Evolutionary conservation across 2,888 invertebrate species (phyloP), one percentile per base, ranked within the genome.

Genomic region (Didymodactylos carnosus): DNA sequence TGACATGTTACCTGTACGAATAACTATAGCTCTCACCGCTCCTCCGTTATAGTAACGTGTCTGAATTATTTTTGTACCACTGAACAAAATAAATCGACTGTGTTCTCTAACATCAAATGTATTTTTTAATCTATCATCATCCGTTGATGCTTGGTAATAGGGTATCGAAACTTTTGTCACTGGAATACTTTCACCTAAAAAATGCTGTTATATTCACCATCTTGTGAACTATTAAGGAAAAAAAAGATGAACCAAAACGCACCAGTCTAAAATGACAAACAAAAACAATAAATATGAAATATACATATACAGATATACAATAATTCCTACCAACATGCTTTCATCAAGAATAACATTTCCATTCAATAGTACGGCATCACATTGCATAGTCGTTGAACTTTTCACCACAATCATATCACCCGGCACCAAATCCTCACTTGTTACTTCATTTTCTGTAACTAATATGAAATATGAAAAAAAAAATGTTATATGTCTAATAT

Each of bases 181-280:
- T 0, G 94, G 94, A 1, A 94, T 93, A 77, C 94, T 93, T 84
- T 95, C 94, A 35, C 94, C 94, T 90, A n/a, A n/a, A n/a, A n/a
- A n/a, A n/a, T n/a, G n/a, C n/a, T n/a, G n/a, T n/a, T n/a, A n/a
- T n/a, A n/a, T n/a, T n/a, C n/a, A n/a, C n/a, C n/a, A n/a, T n/a
- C n/a, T n/a, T n/a, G n/a, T n/a, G n/a, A n/a, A n/a, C n/a, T n/a
- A n/a, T n/a, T n/a, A n/a, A n/a, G n/a, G n/a, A n/a, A n/a, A n/a
- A n/a, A n/a, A n/a, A n/a, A n/a, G n/a, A n/a, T n/a, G n/a, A n/a
- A n/a, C n/a, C n/a, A n/a, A n/a, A n/a, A n/a, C n/a, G n/a, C n/a
- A n/a, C n/a, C n/a, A n/a, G n/a, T n/a, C n/a, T n/a, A n/a, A n/a
- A n/a, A n/a, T n/a, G n/a, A n/a, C n/a, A n/a, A n/a, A n/a, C n/a